A percentile compares a stretch with the other conserved stretches of the same genome.
These are phyloP conservation scores for Otus sunia DNA, from an alignment of 2,113 vertebrate species.

Conservation along the genomic window DNA sequence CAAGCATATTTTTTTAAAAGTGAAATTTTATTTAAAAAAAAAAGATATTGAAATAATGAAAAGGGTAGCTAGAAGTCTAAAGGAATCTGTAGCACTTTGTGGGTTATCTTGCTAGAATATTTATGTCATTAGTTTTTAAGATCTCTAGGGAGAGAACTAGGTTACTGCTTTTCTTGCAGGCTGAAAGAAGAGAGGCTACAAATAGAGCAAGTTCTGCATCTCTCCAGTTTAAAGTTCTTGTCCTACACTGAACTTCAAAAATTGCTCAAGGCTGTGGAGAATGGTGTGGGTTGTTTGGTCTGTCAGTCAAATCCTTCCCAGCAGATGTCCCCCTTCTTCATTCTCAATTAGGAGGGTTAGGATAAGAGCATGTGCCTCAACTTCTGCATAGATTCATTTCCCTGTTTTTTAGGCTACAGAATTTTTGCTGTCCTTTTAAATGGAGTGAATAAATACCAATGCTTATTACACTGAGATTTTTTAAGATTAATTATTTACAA, in stretches of 20 bases:
- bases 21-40: not conserved
- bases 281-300: not conserved
- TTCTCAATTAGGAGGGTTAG: not conserved
- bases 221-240: not conserved
- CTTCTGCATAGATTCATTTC: not conserved
- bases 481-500: not conserved
- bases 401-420: not conserved
- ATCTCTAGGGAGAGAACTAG: not conserved
- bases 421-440: not conserved
- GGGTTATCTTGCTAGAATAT: not conserved
- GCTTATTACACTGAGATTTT: not conserved
- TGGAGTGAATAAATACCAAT: not conserved
- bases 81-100: not conserved
- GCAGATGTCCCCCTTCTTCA: not conserved
- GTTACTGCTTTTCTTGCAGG: not conserved
- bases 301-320: constrained; percentile 1
- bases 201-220: not conserved
- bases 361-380: not conserved
- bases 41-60: not conserved
- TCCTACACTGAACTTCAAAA: not conserved
- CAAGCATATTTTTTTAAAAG: not conserved
- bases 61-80: not conserved
- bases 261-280: not conserved
- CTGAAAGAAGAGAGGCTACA: not conserved
- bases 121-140: not conserved